A percentile compares a stretch with the other conserved stretches of the same genome.
Conservation (phyloP, 2,888 invertebrate species). For the Anarsia innoxiella region DNA sequence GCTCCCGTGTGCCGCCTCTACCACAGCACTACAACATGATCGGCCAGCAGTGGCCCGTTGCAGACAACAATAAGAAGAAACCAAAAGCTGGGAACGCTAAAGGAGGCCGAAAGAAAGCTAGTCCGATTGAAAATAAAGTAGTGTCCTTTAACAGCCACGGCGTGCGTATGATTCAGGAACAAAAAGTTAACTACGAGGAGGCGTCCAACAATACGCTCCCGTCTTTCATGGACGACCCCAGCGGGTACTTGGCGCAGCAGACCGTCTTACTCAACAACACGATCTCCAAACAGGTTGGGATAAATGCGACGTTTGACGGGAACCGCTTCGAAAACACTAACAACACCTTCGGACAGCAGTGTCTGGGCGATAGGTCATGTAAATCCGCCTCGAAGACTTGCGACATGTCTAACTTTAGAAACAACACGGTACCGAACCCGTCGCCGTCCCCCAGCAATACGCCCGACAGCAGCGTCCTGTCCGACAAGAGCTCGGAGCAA, state of each 20-base stretch:
- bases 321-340: constrained; percentile 45
- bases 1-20: constrained; percentile 82
- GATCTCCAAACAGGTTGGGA: constrained; percentile 80
- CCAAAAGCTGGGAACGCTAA: constrained; percentile 75
- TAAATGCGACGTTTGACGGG: constrained; percentile 42
- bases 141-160: constrained; percentile 47
- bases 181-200: constrained; percentile 63
- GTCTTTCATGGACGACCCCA: constrained; percentile 94
- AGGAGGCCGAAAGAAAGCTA: constrained; percentile 66
- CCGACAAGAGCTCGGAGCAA: constrained; percentile 51
- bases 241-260: constrained; percentile 92
- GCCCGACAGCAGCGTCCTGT: constrained; percentile 64
- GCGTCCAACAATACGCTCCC: constrained; percentile 76
- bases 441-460: constrained; percentile 61
- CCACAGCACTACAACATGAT: constrained; percentile 78
- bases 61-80: constrained; percentile 66
- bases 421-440: constrained; percentile 46
- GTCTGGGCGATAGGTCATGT: constrained; percentile 40
- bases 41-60: constrained; percentile 59
- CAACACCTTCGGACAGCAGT: constrained; percentile 34
- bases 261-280: constrained; percentile 90
- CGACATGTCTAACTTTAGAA: constrained; percentile 48
- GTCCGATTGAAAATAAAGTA: constrained; percentile 42
- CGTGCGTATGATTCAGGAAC: constrained; percentile 46
- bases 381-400: constrained; percentile 33